A percentile compares a stretch with the other conserved stretches of the same genome.
phyloP scores from a whole-genome alignment of 2,888 invertebrate genomes.

The Harpagoxenus sublaevis region DNA sequence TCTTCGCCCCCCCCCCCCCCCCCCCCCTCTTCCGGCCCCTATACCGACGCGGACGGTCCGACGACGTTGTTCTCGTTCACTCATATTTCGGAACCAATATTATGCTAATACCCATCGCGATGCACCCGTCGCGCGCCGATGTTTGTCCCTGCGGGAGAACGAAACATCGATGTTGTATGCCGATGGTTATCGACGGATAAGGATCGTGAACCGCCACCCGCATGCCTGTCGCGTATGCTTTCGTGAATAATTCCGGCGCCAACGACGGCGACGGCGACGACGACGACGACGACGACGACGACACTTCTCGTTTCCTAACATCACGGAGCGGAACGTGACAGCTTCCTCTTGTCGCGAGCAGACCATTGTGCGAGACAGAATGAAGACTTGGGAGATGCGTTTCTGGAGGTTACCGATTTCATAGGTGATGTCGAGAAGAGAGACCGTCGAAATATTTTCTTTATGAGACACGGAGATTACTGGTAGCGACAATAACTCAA shows the following conservation, averaged over 20 bases:
- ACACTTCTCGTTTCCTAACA: conserved; percentile 57
- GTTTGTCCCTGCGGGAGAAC: conserved; percentile 50
- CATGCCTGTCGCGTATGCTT: conserved; percentile 48
- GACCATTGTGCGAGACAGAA: conserved; percentile 44
- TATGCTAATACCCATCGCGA: conserved; percentile 78
- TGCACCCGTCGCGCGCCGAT: conserved; percentile 58
- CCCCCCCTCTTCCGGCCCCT: not conserved
- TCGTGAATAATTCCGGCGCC: conserved; percentile 70
- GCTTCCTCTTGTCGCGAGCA: conserved; percentile 61
- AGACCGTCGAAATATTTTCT: conserved; percentile 26
- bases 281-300: conserved; percentile 38
- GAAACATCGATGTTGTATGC: conserved; percentile 58
- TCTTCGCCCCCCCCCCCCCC: conserved; percentile 39
- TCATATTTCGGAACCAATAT: conserved; percentile 82
- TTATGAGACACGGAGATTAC: conserved; percentile 27
- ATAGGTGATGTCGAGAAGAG: not conserved
- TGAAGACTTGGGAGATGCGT: conserved; percentile 40
- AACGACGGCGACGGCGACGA: conserved; percentile 32
- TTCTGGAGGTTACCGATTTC: conserved; percentile 16
- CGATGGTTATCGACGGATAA: conserved; percentile 59
- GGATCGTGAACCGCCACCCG: conserved; percentile 39
- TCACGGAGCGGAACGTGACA: conserved; percentile 56
- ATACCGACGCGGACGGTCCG: not conserved
- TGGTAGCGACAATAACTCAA: conserved; percentile 17
- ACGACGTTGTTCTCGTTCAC: conserved; percentile 70